Conservation (phyloP, 2,797 vertebrate genomes). For the Tadarida brasiliensis region DNA sequence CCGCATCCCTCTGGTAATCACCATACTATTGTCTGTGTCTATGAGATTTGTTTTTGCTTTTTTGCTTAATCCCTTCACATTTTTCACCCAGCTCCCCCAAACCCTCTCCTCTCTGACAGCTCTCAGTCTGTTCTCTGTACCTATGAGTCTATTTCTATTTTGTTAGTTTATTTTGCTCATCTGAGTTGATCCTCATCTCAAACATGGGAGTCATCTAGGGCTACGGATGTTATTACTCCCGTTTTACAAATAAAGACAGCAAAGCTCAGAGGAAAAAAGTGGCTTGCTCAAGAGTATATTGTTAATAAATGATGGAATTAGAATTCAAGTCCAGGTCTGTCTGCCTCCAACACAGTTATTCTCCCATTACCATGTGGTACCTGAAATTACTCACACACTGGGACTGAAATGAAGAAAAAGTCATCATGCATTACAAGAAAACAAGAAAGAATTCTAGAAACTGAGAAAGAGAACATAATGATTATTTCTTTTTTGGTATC, state of each 20-base stretch:
- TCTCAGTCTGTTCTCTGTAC: neutral
- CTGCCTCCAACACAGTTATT: neutral
- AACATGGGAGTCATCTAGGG: neutral
- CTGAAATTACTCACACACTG: neutral
- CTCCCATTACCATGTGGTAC: neutral
- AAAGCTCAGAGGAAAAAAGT: neutral
- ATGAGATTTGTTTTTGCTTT: neutral
- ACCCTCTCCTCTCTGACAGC: neutral
- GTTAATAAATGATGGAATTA: neutral
- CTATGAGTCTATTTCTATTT: neutral
- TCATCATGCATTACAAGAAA: neutral
- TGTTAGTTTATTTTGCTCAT: neutral
- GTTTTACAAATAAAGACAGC: neutral
- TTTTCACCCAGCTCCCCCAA: neutral
- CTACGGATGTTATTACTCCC: neutral
- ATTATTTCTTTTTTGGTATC: constrained; percentile 17
- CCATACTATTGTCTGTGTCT: neutral
- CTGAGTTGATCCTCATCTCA: neutral
- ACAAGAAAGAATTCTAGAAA: neutral
- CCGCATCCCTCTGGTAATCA: neutral
- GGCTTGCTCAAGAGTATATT: neutral
- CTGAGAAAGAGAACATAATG: neutral
- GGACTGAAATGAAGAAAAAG: neutral
- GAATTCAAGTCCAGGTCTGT: neutral
- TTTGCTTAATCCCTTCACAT: neutral